Conservation (phyloP, 2,113 vertebrate genomes). For the Dromaius novaehollandiae region DNA sequence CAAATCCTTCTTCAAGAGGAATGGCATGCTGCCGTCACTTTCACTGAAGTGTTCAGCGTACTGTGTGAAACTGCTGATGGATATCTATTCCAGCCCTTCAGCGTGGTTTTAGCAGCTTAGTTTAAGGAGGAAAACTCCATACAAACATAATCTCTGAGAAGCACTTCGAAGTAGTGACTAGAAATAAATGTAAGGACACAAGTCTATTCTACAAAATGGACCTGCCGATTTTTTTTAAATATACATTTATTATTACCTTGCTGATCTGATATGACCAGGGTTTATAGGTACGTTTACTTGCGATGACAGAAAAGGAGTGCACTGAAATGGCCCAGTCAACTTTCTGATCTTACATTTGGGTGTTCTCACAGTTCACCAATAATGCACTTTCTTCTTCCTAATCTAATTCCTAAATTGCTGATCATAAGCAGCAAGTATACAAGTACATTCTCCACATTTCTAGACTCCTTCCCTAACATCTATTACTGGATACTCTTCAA, state of each 20-base stretch:
- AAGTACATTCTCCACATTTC: background rate
- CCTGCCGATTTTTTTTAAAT: background rate
- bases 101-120: background rate
- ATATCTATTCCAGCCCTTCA: background rate
- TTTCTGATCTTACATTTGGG: background rate
- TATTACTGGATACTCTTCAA: background rate
- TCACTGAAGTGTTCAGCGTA: background rate
- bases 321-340: background rate
- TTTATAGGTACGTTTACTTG: background rate
- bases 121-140: background rate
- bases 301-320: background rate
- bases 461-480: background rate
- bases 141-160: background rate
- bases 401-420: background rate
- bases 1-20: background rate
- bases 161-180: background rate
- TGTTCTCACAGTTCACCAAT: background rate
- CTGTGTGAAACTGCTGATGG: background rate
- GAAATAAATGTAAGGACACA: background rate
- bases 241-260: background rate
- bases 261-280: background rate
- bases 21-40: background rate
- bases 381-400: background rate
- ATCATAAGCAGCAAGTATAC: background rate
- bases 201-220: background rate